phyloP scores from a whole-genome alignment of 2,888 invertebrate species.

The Meghimatium bilineatum region DNA sequence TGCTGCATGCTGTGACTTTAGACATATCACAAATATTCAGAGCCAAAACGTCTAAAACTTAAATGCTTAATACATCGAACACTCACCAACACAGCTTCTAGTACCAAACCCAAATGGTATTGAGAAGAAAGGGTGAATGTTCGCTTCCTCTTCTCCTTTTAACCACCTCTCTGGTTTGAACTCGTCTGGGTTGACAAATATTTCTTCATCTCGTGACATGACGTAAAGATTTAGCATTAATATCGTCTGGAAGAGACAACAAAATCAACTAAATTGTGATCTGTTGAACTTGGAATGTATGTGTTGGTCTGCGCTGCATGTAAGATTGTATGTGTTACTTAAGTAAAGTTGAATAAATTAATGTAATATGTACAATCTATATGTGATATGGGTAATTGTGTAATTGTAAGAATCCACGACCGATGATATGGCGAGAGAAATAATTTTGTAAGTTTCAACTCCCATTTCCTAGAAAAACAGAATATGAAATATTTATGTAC shows the following conservation, averaged over 20 bases:
- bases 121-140: constrained; percentile 70
- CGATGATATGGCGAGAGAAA: too few species aligned
- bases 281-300: background rate
- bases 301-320: background rate
- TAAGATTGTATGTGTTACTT: too few species aligned
- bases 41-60: too few species aligned
- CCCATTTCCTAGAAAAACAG: too few species aligned
- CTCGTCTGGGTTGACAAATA: constrained; percentile 69
- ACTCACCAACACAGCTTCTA: constrained; percentile 74
- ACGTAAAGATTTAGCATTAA: constrained; percentile 87
- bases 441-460: too few species aligned
- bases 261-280: background rate
- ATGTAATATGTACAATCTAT: too few species aligned
- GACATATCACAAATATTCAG: too few species aligned
- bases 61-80: background rate
- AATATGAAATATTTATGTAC: too few species aligned
- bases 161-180: constrained; percentile 76
- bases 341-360: too few species aligned
- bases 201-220: constrained; percentile 83
- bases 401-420: too few species aligned
- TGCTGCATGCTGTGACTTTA: too few species aligned
- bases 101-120: constrained; percentile 76
- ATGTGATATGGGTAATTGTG: too few species aligned
- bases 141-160: constrained; percentile 60
- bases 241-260: constrained; percentile 82